phyloP scores from a whole-genome alignment of 2,113 vertebrate species.

The Neolamprologus tretocephalus region DNA sequence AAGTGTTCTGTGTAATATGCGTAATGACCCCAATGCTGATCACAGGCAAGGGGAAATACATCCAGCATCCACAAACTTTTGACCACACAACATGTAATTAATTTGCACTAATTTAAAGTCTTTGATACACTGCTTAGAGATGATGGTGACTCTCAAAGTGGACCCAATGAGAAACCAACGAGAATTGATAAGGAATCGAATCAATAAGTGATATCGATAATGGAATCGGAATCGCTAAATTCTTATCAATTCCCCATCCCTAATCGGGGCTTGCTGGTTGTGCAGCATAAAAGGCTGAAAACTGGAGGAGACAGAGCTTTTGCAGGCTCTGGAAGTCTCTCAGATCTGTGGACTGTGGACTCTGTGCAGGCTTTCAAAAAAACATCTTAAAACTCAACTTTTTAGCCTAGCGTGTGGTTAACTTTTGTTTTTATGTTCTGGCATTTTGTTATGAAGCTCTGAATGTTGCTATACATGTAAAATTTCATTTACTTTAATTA shows the following conservation, averaged over 20 bases:
- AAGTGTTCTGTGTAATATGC: not conserved
- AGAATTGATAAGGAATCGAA: not conserved
- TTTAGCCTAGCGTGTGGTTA: not conserved
- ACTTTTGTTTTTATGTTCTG: not conserved
- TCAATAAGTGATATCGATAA: not conserved
- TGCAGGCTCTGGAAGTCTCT: not conserved
- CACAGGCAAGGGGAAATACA: not conserved
- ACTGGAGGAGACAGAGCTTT: rapidly evolving
- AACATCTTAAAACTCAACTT: not conserved
- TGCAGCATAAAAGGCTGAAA: not conserved
- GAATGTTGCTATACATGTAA: not conserved
- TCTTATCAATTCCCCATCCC: not conserved
- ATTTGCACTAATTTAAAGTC: not conserved
- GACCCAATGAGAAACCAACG: not conserved
- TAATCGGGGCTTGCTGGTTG: rapidly evolving
- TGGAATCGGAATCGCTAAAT: not conserved
- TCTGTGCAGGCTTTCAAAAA: rapidly evolving
- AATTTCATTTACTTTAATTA: not conserved
- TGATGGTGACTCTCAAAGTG: not conserved
- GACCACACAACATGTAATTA: not conserved
- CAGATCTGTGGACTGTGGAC: not conserved
- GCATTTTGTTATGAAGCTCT: not conserved
- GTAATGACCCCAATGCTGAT: not conserved
- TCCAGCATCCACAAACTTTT: not conserved
- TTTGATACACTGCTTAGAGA: not conserved